Evolutionary conservation across 2,113 vertebrate genomes (phyloP), one percentile per base, ranked within the genome.

Genomic region (Mesocricetus auratus): DNA sequence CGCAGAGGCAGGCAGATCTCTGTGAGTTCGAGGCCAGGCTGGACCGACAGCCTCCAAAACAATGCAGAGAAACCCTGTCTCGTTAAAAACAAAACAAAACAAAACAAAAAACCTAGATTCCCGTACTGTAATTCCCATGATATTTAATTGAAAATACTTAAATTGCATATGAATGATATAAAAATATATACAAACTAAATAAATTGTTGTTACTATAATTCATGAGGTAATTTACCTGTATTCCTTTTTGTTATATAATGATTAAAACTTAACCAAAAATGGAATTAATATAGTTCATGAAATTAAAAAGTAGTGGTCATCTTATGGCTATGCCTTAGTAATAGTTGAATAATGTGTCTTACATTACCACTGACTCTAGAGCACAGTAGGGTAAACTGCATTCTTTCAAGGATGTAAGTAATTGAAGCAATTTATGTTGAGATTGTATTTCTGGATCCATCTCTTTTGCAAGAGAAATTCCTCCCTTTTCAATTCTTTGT

Each of bases 211-310:
- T 87, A 33, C 4, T 74, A 36, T 75, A 39, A 82, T 89, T 88
- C 17, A 36, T 45, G 50, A 29, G 15, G 36, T 1, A 95, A 56
- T 82, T 89, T 93, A 73, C 8, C 15, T 66, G 82, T 89, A 81
- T 91, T 82, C 1, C 24, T 90, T 75, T 85, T 39, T 88, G 60
- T 77, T 93, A 73, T 58, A 89, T 96, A 89, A 79, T 73, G 13
- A 91, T 24, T 75, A 15, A 90, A 94, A 10, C 29, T 64, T 22
- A 90, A 22, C 5, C n/a, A n/a, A 91, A 93, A 3, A 33, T 91
- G 79, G 81, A 93, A 45, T 33, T 86, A 53, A 53, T 85, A 60
- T 87, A 66, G 47, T 47, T 91, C 36, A 92, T 88, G 31, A 81
- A 73, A 81, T 87, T 86, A 42, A 53, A 69, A 86, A 56, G n/a